A percentile compares a stretch with the other conserved stretches of the same genome.
phyloP scores from a whole-genome alignment of 2,113 vertebrate genomes.

The Thalassarche chlororhynchos region DNA sequence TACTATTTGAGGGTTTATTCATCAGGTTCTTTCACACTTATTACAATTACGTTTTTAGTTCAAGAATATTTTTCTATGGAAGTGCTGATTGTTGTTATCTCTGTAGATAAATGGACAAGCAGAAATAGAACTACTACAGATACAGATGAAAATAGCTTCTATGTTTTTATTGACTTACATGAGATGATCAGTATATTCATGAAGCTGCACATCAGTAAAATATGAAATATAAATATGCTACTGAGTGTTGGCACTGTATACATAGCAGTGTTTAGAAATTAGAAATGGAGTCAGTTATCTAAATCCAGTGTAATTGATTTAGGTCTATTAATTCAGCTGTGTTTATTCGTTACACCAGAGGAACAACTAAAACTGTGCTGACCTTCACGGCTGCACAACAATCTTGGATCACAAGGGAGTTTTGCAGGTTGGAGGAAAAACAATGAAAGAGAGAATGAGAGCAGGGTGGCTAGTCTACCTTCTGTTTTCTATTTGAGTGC shows the following conservation, averaged over 20 bases:
- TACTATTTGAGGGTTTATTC: neutral
- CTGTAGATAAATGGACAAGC: neutral
- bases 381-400: neutral
- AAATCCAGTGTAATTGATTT: neutral
- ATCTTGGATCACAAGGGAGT: accelerated
- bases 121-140: conserved; percentile 16
- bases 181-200: neutral
- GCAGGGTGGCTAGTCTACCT: neutral
- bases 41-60: neutral
- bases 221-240: neutral
- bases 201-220: neutral
- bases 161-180: neutral
- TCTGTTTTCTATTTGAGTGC: neutral
- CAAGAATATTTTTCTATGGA: conserved; percentile 18
- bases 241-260: neutral
- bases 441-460: neutral
- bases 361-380: neutral
- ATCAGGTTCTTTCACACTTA: conserved; percentile 26
- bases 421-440: neutral
- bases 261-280: neutral
- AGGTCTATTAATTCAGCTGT: neutral
- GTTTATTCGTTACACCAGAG: neutral
- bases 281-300: neutral
- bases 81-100: conserved; percentile 9
- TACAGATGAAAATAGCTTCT: neutral